phyloP scores from a whole-genome alignment of 2,797 vertebrate species.

The Iguana delicatissima region DNA sequence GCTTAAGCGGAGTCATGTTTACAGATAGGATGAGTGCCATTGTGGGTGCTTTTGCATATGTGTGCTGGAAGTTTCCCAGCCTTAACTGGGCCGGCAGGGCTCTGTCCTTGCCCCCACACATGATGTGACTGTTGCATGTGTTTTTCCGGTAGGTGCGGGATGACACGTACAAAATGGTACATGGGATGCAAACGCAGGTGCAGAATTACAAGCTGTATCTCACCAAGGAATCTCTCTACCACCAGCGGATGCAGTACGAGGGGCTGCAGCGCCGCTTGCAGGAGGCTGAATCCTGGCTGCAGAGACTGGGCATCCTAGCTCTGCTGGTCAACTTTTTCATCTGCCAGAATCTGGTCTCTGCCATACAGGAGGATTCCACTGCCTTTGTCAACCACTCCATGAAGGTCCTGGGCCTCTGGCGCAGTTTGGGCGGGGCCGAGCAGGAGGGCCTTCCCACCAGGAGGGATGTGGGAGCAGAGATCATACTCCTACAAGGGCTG shows the following conservation, averaged over 20 bases:
- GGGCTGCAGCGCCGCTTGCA: slow-evolving; percentile 71
- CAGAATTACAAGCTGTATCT: slow-evolving; percentile 59
- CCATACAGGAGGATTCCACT: slow-evolving; percentile 72
- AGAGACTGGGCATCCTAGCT: slow-evolving; percentile 80
- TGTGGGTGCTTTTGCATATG: too few relatives aligned
- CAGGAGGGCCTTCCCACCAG: neutral
- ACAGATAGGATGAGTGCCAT: too few relatives aligned
- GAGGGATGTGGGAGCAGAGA: neutral
- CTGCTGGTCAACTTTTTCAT: slow-evolving; percentile 82
- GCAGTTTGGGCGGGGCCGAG: neutral
- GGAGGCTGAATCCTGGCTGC: slow-evolving; percentile 71
- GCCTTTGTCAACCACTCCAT: slow-evolving; percentile 77
- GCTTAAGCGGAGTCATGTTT: too few relatives aligned
- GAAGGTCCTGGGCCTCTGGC: slow-evolving; percentile 75
- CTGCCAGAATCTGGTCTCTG: slow-evolving; percentile 80
- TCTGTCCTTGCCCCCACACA: fast-evolving
- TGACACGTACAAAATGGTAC: slow-evolving; percentile 76
- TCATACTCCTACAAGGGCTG: fast-evolving
- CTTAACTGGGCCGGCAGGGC: neutral
- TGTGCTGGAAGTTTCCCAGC: neutral
- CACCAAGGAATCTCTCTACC: slow-evolving; percentile 70
- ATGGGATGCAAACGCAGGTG: slow-evolving; percentile 77
- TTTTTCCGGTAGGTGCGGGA: slow-evolving; percentile 79
- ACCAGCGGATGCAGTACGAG: slow-evolving; percentile 63
- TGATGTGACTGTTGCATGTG: neutral